A percentile compares a stretch with the other conserved stretches of the same genome.
Evolutionary conservation across 2,797 vertebrate genomes (phyloP).

Genomic region (Epinephelus malabaricus): DNA sequence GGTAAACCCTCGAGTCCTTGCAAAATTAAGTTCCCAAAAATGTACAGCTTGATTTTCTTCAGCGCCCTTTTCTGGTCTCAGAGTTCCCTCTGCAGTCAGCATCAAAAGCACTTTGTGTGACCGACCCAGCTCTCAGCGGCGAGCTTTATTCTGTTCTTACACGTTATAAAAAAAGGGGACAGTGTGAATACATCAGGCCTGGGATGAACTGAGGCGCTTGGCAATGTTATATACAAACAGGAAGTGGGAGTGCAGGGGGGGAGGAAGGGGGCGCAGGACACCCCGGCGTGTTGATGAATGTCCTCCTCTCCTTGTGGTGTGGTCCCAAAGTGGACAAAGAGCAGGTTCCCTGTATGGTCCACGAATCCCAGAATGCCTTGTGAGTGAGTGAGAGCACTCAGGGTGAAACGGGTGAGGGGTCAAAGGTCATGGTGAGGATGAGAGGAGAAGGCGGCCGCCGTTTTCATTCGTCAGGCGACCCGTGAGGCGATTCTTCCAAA

Average conservation of each 20-base stretch:
- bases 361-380: conserved; percentile 67
- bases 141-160: conserved; percentile 64
- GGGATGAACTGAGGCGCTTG: conserved; percentile 73
- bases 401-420: not conserved
- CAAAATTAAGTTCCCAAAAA: conserved; percentile 77
- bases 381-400: conserved; percentile 30
- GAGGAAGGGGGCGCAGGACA: not conserved
- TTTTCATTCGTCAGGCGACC: conserved; percentile 19
- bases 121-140: conserved; percentile 54
- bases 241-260: conserved; percentile 37
- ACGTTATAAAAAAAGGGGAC: conserved; percentile 62
- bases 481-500: conserved; percentile 24
- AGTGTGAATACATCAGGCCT: conserved; percentile 71
- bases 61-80: conserved; percentile 34
- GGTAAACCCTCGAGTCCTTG: conserved; percentile 71
- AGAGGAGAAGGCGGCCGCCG: conserved; percentile 19
- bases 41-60: conserved; percentile 71
- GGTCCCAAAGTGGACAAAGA: conserved; percentile 57
- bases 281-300: conserved; percentile 20
- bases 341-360: conserved; percentile 56
- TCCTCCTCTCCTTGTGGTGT: conserved; percentile 48
- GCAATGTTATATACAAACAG: conserved; percentile 83
- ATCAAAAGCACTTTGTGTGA: conserved; percentile 62
- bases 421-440: not conserved
- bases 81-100: conserved; percentile 49